Evolutionary conservation across 2,113 vertebrate genomes (phyloP).

Genomic region (Lota lota): DNA sequence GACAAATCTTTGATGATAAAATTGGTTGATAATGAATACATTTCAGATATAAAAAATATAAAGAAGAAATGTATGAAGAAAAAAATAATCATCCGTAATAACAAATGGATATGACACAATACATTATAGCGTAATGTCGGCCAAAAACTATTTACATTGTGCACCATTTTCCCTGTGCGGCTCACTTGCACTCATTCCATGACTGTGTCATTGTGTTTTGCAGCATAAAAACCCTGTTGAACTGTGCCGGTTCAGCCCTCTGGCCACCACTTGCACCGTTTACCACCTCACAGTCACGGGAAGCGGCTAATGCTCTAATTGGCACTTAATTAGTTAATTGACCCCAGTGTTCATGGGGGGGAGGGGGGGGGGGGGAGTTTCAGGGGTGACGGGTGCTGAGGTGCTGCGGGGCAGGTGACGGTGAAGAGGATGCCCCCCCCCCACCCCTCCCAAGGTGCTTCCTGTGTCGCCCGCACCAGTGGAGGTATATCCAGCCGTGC

Average conservation of each 20-base stretch:
- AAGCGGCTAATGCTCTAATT: conserved; percentile 61
- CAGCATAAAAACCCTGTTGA: conserved; percentile 42
- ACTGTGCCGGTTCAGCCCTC: conserved; percentile 35
- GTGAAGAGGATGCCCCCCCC: conserved; percentile 51
- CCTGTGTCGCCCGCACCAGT: conserved; percentile 61
- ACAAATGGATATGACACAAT: too few relatives aligned
- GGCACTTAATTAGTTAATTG: conserved; percentile 71
- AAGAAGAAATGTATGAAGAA: too few relatives aligned
- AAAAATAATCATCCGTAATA: too few relatives aligned
- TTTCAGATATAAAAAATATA: too few relatives aligned
- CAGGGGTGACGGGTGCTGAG: conserved; percentile 6
- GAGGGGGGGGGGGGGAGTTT: not conserved
- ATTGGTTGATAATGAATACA: too few relatives aligned
- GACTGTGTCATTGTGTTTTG: conserved; percentile 32
- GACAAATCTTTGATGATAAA: too few relatives aligned
- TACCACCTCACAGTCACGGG: conserved; percentile 44
- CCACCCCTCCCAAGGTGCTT: conserved; percentile 53
- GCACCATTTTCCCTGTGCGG: conserved; percentile 2
- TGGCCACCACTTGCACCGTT: conserved; percentile 38
- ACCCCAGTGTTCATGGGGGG: conserved; percentile 39
- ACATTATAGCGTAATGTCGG: too few relatives aligned
- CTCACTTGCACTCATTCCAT: conserved; percentile 12
- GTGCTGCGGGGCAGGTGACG: conserved; percentile 45
- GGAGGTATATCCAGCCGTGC: conserved; percentile 51
- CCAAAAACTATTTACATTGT: not conserved